Evolutionary conservation across 2,888 invertebrate species (phyloP).

Genomic region (Tenthredo livida): DNA sequence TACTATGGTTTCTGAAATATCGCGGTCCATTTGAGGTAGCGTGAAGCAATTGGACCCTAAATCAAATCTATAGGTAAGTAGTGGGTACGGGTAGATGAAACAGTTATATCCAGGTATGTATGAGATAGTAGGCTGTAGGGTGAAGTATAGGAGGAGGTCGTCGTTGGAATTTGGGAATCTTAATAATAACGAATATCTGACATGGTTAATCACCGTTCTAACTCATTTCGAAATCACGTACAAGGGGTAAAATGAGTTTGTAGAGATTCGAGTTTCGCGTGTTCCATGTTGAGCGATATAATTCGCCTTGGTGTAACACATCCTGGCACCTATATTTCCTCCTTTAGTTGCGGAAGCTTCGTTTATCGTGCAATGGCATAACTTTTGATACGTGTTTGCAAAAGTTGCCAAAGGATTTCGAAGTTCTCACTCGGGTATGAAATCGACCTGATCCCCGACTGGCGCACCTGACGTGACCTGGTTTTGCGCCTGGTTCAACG

Average conservation of each 20-base stretch:
- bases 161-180: neutral
- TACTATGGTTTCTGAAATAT: conserved; percentile 24
- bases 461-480: conserved; percentile 44
- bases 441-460: conserved; percentile 43
- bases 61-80: conserved; percentile 23
- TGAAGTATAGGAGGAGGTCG: neutral
- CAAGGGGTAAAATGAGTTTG: conserved; percentile 3
- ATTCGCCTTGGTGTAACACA: neutral
- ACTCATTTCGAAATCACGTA: conserved; percentile 12
- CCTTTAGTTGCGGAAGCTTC: conserved; percentile 5
- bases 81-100: neutral
- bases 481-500: neutral
- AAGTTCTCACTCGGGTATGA: conserved; percentile 48
- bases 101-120: neutral
- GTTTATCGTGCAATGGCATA: conserved; percentile 44
- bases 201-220: neutral
- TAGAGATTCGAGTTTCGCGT: conserved; percentile 13
- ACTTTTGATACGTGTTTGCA: conserved; percentile 45
- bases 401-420: conserved; percentile 45
- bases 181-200: neutral
- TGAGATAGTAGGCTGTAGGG: neutral
- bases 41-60: neutral
- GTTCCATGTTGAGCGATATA: neutral
- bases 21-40: conserved; percentile 22
- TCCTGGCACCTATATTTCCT: conserved; percentile 19